Evolutionary conservation across 2,113 vertebrate genomes (phyloP), one percentile per base, ranked within the genome.

Genomic region (Psettodes erumei): DNA sequence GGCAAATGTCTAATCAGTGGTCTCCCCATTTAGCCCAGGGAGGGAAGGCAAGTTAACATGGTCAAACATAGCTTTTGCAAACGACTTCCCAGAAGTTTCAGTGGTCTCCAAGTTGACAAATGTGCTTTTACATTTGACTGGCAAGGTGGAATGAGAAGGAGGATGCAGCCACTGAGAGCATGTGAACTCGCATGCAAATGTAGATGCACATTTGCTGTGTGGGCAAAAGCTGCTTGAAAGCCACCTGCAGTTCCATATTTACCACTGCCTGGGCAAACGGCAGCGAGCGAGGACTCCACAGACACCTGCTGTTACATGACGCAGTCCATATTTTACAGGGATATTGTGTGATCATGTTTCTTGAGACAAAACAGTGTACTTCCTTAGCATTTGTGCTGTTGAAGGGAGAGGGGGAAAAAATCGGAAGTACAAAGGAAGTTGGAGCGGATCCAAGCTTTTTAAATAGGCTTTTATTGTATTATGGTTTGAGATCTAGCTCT

Each of bases 241-340:
- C 84, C 86, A 84, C 86, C 83, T 91, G 90, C 85, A 76, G 80
- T 55, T 89, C 72, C 77, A 86, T 85, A 87, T 91, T 90, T 86
- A 88, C 82, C 91, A 82, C 86, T 70, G 84, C 77, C 75, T 83
- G 87, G 47, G 72, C 76, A 90, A 87, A 90, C 87, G 86, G 88
- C 81, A 75, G 80, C 8, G 32, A 77, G 62, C 16, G n/a, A 62
- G 60, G 69, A 40, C 79, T 69, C 73, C 66, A 13, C 73, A 64
- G 64, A 71, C 88, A 82, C 88, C 87, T 83, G 77, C 86, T 87
- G 83, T 71, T 67, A 60, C 81, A 85, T 33, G 79, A 77, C 45
- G 71, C 79, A 35, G 82, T 81, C 67, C 82, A 72, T 79, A 47
- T 62, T 56, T 61, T 80, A 71, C 75, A 60, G 70, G 59, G 61